These are phyloP conservation scores for Bombyx huttoni DNA, from an alignment of 2,888 invertebrate genomes.

Conservation along the genomic window DNA sequence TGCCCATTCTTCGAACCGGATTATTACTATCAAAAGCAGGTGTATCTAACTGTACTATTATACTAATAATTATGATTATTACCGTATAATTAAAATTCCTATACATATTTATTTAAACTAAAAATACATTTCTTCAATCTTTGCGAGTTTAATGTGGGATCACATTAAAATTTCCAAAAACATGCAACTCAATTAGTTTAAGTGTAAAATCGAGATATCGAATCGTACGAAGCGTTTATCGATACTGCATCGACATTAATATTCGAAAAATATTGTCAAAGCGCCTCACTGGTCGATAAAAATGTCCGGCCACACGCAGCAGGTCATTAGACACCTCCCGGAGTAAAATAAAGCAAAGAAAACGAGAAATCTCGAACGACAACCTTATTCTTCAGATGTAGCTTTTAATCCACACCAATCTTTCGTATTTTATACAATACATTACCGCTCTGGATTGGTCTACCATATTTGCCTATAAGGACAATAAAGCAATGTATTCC, in stretches of 20 bases:
- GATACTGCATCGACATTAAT: slow-evolving; percentile 52
- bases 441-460: slow-evolving; percentile 10
- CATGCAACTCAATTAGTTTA: slow-evolving; percentile 32
- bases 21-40: too few relatives aligned
- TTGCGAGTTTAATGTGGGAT: slow-evolving; percentile 1
- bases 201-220: slow-evolving; percentile 14
- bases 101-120: too few relatives aligned
- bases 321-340: slow-evolving; percentile 69
- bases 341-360: slow-evolving; percentile 68
- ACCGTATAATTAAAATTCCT: too few relatives aligned
- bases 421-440: slow-evolving; percentile 9
- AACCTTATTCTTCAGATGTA: slow-evolving; percentile 38
- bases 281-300: slow-evolving; percentile 61
- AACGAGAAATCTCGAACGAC: slow-evolving; percentile 62
- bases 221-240: slow-evolving; percentile 32
- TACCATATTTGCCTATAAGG: not conserved
- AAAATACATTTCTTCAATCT: too few relatives aligned
- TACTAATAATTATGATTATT: too few relatives aligned
- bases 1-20: too few relatives aligned
- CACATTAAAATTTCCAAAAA: slow-evolving; percentile 20
- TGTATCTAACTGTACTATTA: too few relatives aligned
- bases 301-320: slow-evolving; percentile 68
- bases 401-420: slow-evolving; percentile 17
- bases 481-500: slow-evolving; percentile 18
- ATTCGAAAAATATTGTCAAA: slow-evolving; percentile 66